Conservation (phyloP, 1,140 invertebrate genomes). For the Meteorus sp. region DNA sequence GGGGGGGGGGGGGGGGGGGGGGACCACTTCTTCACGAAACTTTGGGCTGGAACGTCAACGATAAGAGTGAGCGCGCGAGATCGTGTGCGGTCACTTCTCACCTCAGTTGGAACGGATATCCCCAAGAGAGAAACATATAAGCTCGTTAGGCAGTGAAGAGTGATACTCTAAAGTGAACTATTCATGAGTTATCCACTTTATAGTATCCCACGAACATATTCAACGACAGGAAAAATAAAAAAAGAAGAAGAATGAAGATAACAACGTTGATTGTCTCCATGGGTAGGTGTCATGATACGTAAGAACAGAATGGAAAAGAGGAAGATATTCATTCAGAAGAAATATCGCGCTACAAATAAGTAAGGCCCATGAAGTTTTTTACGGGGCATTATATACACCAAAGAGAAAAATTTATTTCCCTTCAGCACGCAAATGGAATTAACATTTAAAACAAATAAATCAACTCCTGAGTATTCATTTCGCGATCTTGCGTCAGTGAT, state of each 20-base stretch:
- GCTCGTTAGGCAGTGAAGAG: conserved; percentile 7
- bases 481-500: conserved; percentile 1
- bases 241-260: neutral
- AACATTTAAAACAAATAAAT: conserved; percentile 5
- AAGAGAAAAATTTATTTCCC: neutral
- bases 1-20: too few species aligned
- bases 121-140: neutral
- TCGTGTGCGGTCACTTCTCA: conserved; percentile 27
- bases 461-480: neutral
- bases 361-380: neutral
- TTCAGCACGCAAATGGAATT: neutral
- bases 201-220: neutral
- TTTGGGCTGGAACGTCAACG: neutral
- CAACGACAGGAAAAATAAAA: neutral
- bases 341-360: neutral
- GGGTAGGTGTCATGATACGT: too few species aligned
- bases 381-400: neutral
- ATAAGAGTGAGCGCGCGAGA: conserved; percentile 11
- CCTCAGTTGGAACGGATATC: conserved; percentile 3
- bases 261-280: too few species aligned
- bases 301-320: too few species aligned
- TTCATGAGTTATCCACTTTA: conserved; percentile 8
- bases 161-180: conserved; percentile 5
- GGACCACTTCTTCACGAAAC: neutral
- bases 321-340: neutral